Base-by-base conservation (phyloP, 1,140 invertebrate species). In the Pomacea maculata region DNA sequence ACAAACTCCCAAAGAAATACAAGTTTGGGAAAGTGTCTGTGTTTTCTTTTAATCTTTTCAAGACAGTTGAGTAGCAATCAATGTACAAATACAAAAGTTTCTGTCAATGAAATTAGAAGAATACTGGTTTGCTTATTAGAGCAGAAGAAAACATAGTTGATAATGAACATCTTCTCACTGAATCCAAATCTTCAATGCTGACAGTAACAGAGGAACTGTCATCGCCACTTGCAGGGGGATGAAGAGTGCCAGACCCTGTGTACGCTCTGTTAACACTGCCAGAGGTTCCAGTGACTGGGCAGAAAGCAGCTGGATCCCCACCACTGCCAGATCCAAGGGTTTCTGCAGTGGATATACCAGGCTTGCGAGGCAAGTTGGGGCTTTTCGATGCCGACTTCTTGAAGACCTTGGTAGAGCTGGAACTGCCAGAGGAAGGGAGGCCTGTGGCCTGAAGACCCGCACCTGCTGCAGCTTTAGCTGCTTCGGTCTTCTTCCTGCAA, bases 381-480 rank as follows among this genome's bases (percentile, higher is more conserved):
- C 90, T 91, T 76, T 88, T 90, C 74, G 88, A 86, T 52, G 81
- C 80, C 14, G 84, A 86, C 68, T 89, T 89, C 80, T 89, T 90
- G 21, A 88, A 84, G 63, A 75, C 80, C 74, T 87, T 86, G 67
- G 4, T 21, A 52, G 77, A 0, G 21, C 19, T 64, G 34, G 19
- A 8, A 67, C 15, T 57, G 67, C 45, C 25, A 63, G 75, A 65
- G 25, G 29, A n/a, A 15, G 57, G 57, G 57, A 61, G 11, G 57
- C 15, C 15, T 61, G 57, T 14, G 19, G 29, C 19, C 45, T 34
- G 63, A 29, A 67, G 61, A 63, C 17, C 72, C 45, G 25, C 73
- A 17, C 83, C 57, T 54, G 82, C 75, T 67, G 86, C 83, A n/a
- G 86, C 83, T 75, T 83, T 82, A 52, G 75, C 79, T 21, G 84